These are phyloP conservation scores for Chrysemys picta DNA, from an alignment of 2,113 vertebrate species.

Conservation along the genomic window DNA sequence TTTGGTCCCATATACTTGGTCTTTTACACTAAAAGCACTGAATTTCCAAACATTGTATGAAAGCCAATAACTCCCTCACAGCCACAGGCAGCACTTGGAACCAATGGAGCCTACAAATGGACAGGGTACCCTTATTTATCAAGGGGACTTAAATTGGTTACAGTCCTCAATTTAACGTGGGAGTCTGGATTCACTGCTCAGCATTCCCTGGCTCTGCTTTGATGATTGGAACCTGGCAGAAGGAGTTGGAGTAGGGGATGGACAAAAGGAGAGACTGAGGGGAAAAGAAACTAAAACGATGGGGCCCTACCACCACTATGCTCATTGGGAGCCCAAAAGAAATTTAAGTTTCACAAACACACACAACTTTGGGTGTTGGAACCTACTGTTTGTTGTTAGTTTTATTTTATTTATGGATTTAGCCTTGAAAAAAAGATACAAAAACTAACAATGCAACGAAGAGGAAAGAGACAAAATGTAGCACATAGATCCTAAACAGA, in stretches of 20 bases:
- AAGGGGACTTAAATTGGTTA: constrained; percentile 3
- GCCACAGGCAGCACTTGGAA: constrained; percentile 22
- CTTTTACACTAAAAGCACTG: constrained; percentile 60
- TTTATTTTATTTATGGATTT: neutral
- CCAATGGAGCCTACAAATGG: neutral
- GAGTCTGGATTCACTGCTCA: neutral
- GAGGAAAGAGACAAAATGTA: neutral
- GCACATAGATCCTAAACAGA: neutral
- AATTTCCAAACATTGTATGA: constrained; percentile 51
- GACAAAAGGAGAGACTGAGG: neutral
- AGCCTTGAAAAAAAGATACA: neutral
- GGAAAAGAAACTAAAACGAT: neutral
- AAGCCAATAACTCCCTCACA: constrained; percentile 52
- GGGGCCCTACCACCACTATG: neutral
- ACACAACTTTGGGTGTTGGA: neutral
- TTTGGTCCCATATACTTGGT: constrained; percentile 41
- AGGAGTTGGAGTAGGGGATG: neutral
- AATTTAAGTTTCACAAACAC: neutral
- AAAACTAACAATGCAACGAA: neutral
- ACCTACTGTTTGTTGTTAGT: neutral
- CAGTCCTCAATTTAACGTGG: neutral
- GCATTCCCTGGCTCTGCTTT: neutral
- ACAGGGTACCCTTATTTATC: neutral
- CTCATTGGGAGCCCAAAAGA: neutral
- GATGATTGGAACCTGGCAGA: neutral